phyloP scores from a whole-genome alignment of 2,797 vertebrate genomes.

The Phaenicophaeus curvirostris region DNA sequence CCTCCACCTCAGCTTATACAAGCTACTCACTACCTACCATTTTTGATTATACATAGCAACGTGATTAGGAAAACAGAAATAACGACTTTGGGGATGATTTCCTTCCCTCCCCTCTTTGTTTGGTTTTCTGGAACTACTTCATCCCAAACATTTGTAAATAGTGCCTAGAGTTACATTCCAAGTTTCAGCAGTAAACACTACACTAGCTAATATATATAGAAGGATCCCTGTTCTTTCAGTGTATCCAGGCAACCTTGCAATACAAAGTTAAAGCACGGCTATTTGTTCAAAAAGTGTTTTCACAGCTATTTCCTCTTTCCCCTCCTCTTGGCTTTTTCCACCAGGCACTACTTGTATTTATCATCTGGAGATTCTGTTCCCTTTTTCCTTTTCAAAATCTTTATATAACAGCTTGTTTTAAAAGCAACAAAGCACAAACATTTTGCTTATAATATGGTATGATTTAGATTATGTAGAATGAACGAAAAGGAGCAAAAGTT shows the following conservation, averaged over 20 bases:
- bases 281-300: constrained; percentile 70
- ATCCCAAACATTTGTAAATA: constrained; percentile 70
- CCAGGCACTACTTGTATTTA: constrained; percentile 19
- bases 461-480: not conserved
- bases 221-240: constrained; percentile 38
- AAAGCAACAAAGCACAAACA: not conserved
- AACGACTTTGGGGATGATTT: constrained; percentile 10
- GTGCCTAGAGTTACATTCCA: constrained; percentile 55
- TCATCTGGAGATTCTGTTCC: constrained; percentile 44
- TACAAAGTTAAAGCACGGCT: constrained; percentile 57
- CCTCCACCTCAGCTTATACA: not conserved
- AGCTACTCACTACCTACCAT: not conserved
- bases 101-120: constrained; percentile 45
- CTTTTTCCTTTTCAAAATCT: constrained; percentile 3
- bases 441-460: not conserved
- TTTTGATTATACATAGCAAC: constrained; percentile 49
- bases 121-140: constrained; percentile 62
- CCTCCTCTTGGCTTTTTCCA: constrained; percentile 18
- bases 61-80: constrained; percentile 39
- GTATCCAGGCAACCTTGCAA: constrained; percentile 68
- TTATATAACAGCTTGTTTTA: not conserved
- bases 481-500: not conserved
- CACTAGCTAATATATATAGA: constrained; percentile 65
- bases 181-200: constrained; percentile 59
- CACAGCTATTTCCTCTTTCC: constrained; percentile 59